Evolutionary conservation across 2,113 vertebrate species (phyloP).

Genomic region (Sylvilagus bachmani): DNA sequence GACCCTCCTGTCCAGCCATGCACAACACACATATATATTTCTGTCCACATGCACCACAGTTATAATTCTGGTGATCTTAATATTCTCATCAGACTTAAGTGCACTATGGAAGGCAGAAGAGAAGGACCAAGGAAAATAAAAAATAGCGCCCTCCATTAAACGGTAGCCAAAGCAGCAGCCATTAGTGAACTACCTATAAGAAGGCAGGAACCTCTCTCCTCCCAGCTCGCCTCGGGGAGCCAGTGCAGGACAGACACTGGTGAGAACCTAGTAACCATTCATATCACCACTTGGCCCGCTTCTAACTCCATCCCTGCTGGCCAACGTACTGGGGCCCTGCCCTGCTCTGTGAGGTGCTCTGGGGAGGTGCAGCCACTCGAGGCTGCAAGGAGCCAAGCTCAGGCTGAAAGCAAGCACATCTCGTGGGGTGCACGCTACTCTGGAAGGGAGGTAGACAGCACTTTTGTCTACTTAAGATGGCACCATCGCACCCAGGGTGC

Average conservation of each 20-base stretch:
- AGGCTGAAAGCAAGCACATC: neutral
- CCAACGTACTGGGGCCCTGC: rapidly evolving
- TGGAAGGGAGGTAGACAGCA: rapidly evolving
- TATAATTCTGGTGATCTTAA: neutral
- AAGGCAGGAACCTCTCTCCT: neutral
- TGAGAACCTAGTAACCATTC: neutral
- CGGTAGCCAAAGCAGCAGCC: neutral
- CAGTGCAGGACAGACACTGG: neutral
- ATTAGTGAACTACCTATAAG: neutral
- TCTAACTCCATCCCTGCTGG: neutral
- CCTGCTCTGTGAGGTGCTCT: neutral
- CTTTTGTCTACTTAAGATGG: neutral
- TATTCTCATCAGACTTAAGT: neutral
- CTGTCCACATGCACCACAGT: neutral
- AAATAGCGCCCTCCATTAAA: neutral
- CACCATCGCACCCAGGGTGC: neutral
- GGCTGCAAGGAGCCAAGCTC: rapidly evolving
- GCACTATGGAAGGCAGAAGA: neutral
- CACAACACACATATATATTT: neutral
- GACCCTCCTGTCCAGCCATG: neutral
- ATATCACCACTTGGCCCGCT: neutral
- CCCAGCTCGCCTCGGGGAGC: neutral
- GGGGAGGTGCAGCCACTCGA: neutral
- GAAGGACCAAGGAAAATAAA: neutral
- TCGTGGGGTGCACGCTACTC: neutral